Evolutionary conservation across 35 echinoderm and acorn worm species (phyloP).

Genomic region (Heliocidaris erythrogramma): DNA sequence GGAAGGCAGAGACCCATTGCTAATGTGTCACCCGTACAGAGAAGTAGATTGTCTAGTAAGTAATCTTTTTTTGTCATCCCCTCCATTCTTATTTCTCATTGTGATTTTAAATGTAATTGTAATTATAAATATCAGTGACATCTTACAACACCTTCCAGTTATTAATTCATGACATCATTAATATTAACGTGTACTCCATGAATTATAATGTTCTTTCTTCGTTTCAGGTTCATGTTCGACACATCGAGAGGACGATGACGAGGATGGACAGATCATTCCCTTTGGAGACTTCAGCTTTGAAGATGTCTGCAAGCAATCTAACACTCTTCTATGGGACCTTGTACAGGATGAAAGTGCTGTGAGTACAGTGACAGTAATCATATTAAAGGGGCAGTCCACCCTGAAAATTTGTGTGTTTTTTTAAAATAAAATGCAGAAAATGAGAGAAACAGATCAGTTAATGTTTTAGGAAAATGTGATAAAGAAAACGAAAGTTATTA

Average conservation of each 20-base stretch:
- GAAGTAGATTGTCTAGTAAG: constrained; percentile 64
- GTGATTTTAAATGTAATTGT: no score
- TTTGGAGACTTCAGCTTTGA: constrained; percentile 78
- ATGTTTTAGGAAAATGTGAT: no score
- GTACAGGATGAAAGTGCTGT: constrained; percentile 89
- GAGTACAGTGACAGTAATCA: not conserved
- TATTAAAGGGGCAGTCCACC: not conserved
- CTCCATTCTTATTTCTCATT: not conserved
- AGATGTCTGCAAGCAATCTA: constrained; percentile 65
- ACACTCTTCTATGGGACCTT: constrained; percentile 83
- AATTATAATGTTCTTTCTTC: not conserved
- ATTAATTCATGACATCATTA: no score
- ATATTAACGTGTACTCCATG: no score
- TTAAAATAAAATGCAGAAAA: no score
- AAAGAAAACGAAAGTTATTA: no score
- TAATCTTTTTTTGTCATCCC: not conserved
- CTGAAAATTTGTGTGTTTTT: no score
- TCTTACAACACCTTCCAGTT: no score
- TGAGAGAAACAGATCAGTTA: no score
- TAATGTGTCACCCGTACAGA: constrained; percentile 56
- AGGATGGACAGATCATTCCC: constrained; percentile 8
- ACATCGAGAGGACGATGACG: constrained; percentile 60
- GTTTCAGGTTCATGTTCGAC: constrained; percentile 63
- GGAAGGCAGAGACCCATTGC: constrained; percentile 36
- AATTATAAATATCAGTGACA: no score